Base-by-base conservation (phyloP, 1,140 invertebrate species). In the Panagrolaimus sp. region DNA sequence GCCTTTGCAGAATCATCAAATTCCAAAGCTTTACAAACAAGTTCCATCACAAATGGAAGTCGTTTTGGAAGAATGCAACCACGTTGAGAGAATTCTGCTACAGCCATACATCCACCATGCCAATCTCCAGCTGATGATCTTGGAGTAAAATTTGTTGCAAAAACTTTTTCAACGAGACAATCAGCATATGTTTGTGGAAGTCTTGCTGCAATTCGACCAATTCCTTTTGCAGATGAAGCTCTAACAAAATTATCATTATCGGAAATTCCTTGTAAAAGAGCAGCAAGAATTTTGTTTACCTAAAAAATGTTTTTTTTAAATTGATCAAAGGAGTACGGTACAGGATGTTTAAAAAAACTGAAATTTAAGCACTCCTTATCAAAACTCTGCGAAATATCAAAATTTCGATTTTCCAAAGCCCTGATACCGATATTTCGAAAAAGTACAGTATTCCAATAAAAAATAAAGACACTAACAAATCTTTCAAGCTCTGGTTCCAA, bases 201-300 rank as follows among this genome's bases (percentile, higher is more conserved):
- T 21, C 94, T 87, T 52, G 90, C 90, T 0, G 93, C 93, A 15
- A 88, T 83, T 71, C 95, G 88, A 0, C 94, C 96, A 69, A 98
- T 88, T 14, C 95, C 96, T 87, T 96, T 97, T 0, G 95, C 95
- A 24, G 94, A 91, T 38, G 93, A 96, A 93, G 93, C 98, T 62
- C 88, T 81, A 15, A 88, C 86, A 63, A 83, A 74, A 21, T 84
- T 85, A 62, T 85, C 84, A 68, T 83, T 83, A 78, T 87, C 83
- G 43, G 88, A 68, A 46, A 78, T 81, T 63, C 52, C 71, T 17
- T 87, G 75, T 9, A 87, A 69, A 63, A 82, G 72, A 66, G 84
- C 84, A 43, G 14, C 32, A 28, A 52, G 8, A 52, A 52, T 52
- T 24, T n/a, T 52, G 8, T n/a, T n/a, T n/a, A n/a, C n/a, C n/a